Evolutionary conservation across 2,888 invertebrate genomes (phyloP), one percentile per base, ranked within the genome.

Genomic region (Ernsta delagoae): DNA sequence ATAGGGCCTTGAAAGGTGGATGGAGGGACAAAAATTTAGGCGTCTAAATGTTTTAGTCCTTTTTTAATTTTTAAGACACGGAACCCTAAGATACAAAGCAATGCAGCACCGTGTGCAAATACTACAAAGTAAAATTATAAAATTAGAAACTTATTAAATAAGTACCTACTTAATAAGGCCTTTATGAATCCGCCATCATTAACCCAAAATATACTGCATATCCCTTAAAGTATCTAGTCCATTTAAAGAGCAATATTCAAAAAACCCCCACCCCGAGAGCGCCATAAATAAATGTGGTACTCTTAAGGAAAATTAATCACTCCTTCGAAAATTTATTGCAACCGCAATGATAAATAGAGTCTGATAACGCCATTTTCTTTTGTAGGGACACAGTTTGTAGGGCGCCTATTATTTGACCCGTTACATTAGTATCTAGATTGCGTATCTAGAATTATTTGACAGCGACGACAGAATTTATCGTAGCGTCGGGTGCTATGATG

Each of bases 281-380:
- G 57, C n/a, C 56, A 65, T 65, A 65, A 65, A 65, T 65, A 65
- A 65, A 54, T 31, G 62, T 48, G 57, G 24, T 48, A 69, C 59
- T 59, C 69, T 69, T 63, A 53, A 69, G 61, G 69, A 63, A 63
- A 69, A 69, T 69, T 63, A 69, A 69, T 69, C 69, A 69, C 63
- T 53, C 63, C 53, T 53, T 69, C 59, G 50, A 31, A 69, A 69
- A 69, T 69, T 69, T 69, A 69, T 69, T 53, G 69, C 63, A 59
- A 69, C 59, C 63, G 59, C 69, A 69, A 69, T 69, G 69, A 69
- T 69, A 69, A 69, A 69, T 69, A 53, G 69, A 59, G 63, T 9
- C 48, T 63, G 69, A 69, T 69, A 69, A 53, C 57, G 63, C 59
- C 59, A 48, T 63, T 69, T 69, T 69, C 69, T 69, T 69, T 69